Conservation (phyloP, 2,113 vertebrate species). For the Mustela lutreola region DNA sequence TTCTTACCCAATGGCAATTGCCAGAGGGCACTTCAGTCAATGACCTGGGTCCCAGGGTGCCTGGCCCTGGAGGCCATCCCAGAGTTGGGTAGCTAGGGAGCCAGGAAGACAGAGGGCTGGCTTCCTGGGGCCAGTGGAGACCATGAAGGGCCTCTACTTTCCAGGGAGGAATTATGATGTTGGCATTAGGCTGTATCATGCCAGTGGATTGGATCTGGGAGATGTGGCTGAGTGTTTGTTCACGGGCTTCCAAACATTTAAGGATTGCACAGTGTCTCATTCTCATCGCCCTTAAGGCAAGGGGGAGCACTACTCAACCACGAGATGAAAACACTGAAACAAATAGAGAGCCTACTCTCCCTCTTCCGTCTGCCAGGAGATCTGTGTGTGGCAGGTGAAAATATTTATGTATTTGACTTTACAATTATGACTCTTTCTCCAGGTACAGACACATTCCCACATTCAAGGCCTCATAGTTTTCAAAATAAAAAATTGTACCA, state of each 20-base stretch:
- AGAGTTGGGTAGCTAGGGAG: not conserved
- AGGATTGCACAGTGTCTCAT: not conserved
- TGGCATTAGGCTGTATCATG: not conserved
- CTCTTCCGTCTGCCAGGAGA: accelerated
- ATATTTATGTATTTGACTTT: not conserved
- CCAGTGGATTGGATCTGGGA: accelerated
- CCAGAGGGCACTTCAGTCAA: no score
- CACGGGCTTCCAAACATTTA: not conserved
- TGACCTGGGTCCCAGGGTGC: not conserved
- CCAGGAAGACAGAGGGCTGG: not conserved
- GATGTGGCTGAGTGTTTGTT: not conserved
- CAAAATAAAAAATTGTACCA: not conserved
- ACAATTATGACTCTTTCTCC: not conserved
- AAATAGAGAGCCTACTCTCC: not conserved
- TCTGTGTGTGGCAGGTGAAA: not conserved
- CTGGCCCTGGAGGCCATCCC: not conserved
- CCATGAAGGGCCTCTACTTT: accelerated
- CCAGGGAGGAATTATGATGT: not conserved
- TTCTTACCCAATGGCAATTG: not conserved
- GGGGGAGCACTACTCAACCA: not conserved
- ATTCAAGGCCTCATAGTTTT: not conserved
- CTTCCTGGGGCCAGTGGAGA: not conserved
- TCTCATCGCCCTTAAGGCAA: not conserved
- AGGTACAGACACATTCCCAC: not conserved
- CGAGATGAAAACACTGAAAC: not conserved